Conservation (phyloP, 2,888 invertebrate genomes). For the Uloborus plumipes region DNA sequence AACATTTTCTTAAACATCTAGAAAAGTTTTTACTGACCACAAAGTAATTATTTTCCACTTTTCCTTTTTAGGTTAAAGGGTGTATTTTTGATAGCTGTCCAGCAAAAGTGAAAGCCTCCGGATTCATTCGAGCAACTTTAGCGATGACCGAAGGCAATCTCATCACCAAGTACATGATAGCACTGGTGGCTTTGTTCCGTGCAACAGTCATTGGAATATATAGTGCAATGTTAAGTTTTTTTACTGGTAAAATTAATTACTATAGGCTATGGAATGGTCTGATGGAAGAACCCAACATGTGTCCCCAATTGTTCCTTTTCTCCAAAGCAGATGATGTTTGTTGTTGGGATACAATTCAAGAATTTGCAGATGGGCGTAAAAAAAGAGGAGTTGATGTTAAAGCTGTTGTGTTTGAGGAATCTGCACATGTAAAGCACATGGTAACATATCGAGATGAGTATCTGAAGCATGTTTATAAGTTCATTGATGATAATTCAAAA, state of each 20-base stretch:
- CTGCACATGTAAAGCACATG: slow-evolving; percentile 83
- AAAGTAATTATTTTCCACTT: background rate
- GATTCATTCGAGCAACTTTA: slow-evolving; percentile 47
- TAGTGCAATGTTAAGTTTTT: slow-evolving; percentile 32
- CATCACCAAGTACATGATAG: slow-evolving; percentile 34
- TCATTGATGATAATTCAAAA: slow-evolving; percentile 44
- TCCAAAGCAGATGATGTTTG: slow-evolving; percentile 81
- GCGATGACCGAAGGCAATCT: slow-evolving; percentile 54
- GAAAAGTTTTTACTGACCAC: too few species aligned
- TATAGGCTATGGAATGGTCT: slow-evolving; percentile 70
- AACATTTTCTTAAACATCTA: too few species aligned
- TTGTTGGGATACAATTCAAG: slow-evolving; percentile 78
- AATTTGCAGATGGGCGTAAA: slow-evolving; percentile 77
- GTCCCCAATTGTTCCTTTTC: slow-evolving; percentile 82
- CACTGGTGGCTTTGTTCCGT: slow-evolving; percentile 26
- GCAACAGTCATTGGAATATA: slow-evolving; percentile 24
- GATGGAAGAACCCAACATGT: slow-evolving; percentile 75
- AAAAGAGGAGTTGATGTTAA: slow-evolving; percentile 77
- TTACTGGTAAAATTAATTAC: slow-evolving; percentile 69
- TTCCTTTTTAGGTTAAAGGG: slow-evolving; percentile 38
- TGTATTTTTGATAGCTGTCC: slow-evolving; percentile 62
- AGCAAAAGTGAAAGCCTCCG: slow-evolving; percentile 46
- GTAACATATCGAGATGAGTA: slow-evolving; percentile 76
- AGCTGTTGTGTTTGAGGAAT: slow-evolving; percentile 78
- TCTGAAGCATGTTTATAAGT: slow-evolving; percentile 37